Evolutionary conservation across 2,888 invertebrate genomes (phyloP).

Genomic region (Luperina nickerlii): DNA sequence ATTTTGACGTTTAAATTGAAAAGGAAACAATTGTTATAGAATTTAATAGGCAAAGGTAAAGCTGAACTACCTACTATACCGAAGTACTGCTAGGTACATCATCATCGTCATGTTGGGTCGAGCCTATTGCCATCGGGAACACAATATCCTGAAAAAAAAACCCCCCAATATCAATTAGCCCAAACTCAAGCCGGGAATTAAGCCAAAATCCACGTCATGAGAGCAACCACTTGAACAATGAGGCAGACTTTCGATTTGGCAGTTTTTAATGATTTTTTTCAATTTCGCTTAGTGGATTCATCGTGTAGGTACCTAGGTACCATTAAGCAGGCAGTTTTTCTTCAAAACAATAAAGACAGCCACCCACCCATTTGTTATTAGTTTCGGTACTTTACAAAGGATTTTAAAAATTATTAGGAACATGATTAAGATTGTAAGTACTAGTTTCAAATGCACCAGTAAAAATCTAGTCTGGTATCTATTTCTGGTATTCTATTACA

Average conservation of each 20-base stretch:
- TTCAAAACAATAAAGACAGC: slow-evolving; percentile 3
- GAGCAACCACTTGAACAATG: neutral
- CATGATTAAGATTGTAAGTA: slow-evolving; percentile 13
- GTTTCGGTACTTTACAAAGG: slow-evolving; percentile 22
- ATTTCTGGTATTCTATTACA: neutral
- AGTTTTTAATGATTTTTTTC: neutral
- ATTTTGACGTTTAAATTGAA: neutral
- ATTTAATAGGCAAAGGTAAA: neutral
- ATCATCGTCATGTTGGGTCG: neutral
- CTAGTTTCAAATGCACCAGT: slow-evolving; percentile 7
- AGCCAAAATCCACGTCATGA: neutral
- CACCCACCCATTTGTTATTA: slow-evolving; percentile 28
- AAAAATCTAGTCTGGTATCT: slow-evolving; percentile 13
- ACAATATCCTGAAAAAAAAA: neutral
- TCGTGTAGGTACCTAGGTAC: neutral
- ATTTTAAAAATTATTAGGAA: slow-evolving; percentile 31
- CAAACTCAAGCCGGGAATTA: neutral
- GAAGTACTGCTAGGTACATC: neutral
- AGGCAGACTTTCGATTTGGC: neutral
- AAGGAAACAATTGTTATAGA: neutral
- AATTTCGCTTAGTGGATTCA: neutral
- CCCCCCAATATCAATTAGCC: neutral
- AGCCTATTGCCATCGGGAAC: neutral
- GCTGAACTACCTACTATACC: too few relatives aligned
- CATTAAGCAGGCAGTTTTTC: slow-evolving; percentile 6